Conservation (phyloP, 2,888 invertebrate genomes). For the Melitaea athalia region DNA sequence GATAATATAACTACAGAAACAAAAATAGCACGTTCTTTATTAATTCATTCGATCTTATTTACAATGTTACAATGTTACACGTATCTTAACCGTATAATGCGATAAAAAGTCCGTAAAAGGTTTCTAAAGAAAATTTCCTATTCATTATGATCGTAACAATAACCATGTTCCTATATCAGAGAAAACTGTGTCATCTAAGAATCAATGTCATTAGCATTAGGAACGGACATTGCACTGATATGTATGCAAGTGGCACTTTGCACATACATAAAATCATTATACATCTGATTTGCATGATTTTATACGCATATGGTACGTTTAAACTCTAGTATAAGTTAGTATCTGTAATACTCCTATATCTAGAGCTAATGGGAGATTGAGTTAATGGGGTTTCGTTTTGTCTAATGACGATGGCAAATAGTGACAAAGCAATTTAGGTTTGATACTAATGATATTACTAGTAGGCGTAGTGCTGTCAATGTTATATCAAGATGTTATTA, state of each 20-base stretch:
- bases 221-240: constrained; percentile 1
- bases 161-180: neutral
- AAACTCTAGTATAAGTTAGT: neutral
- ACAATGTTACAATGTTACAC: too few relatives aligned
- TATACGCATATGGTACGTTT: neutral
- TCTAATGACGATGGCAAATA: too few relatives aligned
- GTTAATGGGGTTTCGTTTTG: too few relatives aligned
- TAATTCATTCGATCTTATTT: neutral
- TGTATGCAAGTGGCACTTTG: constrained; percentile 13
- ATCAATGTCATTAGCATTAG: constrained; percentile 1
- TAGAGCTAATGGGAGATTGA: too few relatives aligned
- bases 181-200: constrained; percentile 4
- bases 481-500: neutral
- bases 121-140: neutral
- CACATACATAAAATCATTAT: constrained; percentile 16
- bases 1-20: too few relatives aligned
- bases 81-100: neutral
- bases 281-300: constrained; percentile 12
- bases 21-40: neutral
- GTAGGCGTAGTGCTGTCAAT: too few relatives aligned
- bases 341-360: too few relatives aligned
- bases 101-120: neutral
- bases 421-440: too few relatives aligned
- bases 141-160: neutral
- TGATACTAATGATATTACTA: too few relatives aligned